A percentile compares a stretch with the other conserved stretches of the same genome.
Conservation (phyloP, 2,888 invertebrate genomes). For the Pachymerium ferrugineum region DNA sequence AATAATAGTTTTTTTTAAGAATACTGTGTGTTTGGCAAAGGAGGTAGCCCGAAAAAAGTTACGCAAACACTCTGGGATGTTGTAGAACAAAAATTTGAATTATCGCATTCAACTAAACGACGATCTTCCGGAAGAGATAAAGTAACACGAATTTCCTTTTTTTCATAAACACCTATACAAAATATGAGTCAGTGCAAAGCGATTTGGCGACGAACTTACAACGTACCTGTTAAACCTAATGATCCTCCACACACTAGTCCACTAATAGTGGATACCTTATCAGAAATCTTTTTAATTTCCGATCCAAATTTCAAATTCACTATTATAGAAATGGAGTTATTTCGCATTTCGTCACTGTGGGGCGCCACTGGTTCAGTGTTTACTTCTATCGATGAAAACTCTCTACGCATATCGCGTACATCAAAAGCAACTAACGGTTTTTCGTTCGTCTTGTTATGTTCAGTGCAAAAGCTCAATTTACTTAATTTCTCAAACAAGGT, state of each 20-base stretch:
- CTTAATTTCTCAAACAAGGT: constrained; percentile 45
- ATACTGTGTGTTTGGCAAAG: constrained; percentile 17
- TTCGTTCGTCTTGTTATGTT: constrained; percentile 8
- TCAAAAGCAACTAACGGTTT: background rate
- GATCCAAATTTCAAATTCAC: background rate
- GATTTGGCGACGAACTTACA: background rate
- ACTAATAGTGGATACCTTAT: constrained; percentile 24
- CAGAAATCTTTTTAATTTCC: constrained; percentile 1
- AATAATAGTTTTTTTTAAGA: background rate
- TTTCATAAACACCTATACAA: background rate
- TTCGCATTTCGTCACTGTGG: background rate
- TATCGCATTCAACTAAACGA: background rate
- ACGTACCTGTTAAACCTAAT: constrained; percentile 18
- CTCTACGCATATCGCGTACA: no score
- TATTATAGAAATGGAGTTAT: background rate
- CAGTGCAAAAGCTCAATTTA: constrained; percentile 45
- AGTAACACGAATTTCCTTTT: background rate
- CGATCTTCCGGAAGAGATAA: background rate
- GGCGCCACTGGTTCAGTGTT: background rate
- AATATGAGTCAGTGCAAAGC: background rate
- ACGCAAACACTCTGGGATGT: constrained; percentile 31
- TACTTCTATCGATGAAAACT: no score
- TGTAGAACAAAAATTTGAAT: background rate
- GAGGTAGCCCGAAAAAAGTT: constrained; percentile 31
- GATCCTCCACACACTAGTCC: background rate